Conservation (phyloP, 2,113 vertebrate species). For the Taxidea taxus region DNA sequence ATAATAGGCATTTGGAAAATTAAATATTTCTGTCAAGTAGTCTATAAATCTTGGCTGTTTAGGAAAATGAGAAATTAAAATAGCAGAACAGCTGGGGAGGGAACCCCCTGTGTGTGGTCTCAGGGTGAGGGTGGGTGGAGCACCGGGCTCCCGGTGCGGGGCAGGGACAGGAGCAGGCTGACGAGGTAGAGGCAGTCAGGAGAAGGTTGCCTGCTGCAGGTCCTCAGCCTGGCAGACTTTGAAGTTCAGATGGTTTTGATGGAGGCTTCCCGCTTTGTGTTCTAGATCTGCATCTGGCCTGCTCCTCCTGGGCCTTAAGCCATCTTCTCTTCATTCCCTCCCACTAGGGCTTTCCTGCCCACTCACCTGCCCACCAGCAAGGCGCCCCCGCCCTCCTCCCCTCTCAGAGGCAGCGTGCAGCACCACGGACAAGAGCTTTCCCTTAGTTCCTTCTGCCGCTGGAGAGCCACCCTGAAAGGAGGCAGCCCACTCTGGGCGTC, state of each 20-base stretch:
- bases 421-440: neutral
- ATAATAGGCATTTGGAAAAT: constrained; percentile 77
- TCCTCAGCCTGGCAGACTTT: neutral
- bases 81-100: constrained; percentile 72
- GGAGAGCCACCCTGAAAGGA: neutral
- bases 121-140: neutral
- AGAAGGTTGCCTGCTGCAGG: neutral
- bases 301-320: neutral
- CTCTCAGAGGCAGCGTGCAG: neutral
- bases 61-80: constrained; percentile 83
- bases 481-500: neutral
- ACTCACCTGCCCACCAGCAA: neutral
- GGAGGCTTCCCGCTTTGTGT: neutral
- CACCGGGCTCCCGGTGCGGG: neutral
- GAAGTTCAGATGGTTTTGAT: neutral
- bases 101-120: constrained; percentile 61
- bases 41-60: constrained; percentile 78
- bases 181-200: neutral
- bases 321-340: neutral
- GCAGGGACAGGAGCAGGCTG: neutral
- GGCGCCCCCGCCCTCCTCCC: neutral
- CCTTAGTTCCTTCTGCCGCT: neutral
- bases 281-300: neutral
- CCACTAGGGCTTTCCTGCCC: neutral
- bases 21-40: constrained; percentile 78